Evolutionary conservation across 2,888 invertebrate species (phyloP).

Genomic region (Melipona bicolor): DNA sequence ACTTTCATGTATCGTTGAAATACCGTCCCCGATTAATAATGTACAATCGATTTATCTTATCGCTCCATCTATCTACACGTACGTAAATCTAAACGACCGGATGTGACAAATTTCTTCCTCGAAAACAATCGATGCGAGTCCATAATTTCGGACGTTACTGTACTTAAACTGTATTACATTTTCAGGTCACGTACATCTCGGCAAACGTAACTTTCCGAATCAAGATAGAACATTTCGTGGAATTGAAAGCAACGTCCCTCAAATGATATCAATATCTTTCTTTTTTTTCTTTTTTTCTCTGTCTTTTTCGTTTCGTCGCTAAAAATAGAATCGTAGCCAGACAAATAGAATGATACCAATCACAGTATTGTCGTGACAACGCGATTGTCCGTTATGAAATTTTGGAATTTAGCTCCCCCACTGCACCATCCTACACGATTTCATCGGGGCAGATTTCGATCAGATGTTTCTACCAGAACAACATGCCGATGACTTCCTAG

Average conservation of each 20-base stretch:
- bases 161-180: slow-evolving; percentile 1
- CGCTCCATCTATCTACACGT: background rate
- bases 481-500: slow-evolving; percentile 24
- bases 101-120: slow-evolving; percentile 15
- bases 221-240: slow-evolving; percentile 36
- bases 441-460: slow-evolving; percentile 36
- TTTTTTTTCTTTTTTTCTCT: background rate
- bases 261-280: slow-evolving; percentile 36
- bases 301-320: slow-evolving; percentile 18
- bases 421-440: slow-evolving; percentile 28
- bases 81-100: background rate
- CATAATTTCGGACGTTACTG: background rate
- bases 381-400: slow-evolving; percentile 66
- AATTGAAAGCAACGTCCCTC: slow-evolving; percentile 45
- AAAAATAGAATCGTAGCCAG: slow-evolving; percentile 59
- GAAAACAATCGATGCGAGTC: slow-evolving; percentile 1
- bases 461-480: slow-evolving; percentile 29
- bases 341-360: slow-evolving; percentile 66
- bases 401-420: slow-evolving; percentile 44
- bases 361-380: slow-evolving; percentile 65
- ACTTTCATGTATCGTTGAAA: background rate
- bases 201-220: slow-evolving; percentile 31
- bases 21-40: slow-evolving; percentile 11
- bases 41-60: slow-evolving; percentile 1
- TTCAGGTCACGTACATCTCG: slow-evolving; percentile 1